Conservation (phyloP, 2,113 vertebrate genomes). For the Hippopotamus amphibius region DNA sequence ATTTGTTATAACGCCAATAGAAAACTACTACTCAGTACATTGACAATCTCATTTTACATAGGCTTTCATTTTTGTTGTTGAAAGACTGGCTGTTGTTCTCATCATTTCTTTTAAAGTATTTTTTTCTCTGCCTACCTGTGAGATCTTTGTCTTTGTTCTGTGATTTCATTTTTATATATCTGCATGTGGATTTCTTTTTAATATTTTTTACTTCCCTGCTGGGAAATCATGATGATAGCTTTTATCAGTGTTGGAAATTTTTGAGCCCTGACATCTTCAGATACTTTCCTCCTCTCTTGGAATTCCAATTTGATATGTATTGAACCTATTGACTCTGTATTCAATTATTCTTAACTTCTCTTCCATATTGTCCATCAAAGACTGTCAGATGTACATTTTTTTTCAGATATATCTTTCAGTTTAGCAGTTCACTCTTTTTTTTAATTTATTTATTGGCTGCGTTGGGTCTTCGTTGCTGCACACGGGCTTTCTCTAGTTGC, state of each 20-base stretch:
- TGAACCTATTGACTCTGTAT: not conserved
- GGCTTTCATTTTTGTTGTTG: not conserved
- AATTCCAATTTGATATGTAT: not conserved
- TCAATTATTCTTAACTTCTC: not conserved
- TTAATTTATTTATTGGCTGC: too few species aligned
- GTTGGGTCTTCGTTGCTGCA: too few species aligned
- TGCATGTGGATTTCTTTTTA: not conserved
- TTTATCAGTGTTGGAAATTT: not conserved
- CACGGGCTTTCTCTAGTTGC: too few species aligned
- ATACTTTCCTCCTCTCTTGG: not conserved
- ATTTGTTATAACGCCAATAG: not conserved
- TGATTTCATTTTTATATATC: not conserved
- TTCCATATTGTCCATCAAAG: not conserved
- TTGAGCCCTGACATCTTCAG: not conserved
- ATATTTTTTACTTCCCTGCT: not conserved
- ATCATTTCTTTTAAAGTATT: not conserved
- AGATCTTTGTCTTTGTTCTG: not conserved
- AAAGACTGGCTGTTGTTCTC: not conserved
- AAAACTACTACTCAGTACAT: not conserved
- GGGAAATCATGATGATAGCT: not conserved
- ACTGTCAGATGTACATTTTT: not conserved
- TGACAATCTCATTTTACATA: not conserved
- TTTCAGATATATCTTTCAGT: not conserved
- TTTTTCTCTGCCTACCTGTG: not conserved
- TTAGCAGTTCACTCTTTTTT: not conserved